Base-by-base conservation (phyloP, 2,797 vertebrate genomes). In the Dendrocincla fuliginosa region DNA sequence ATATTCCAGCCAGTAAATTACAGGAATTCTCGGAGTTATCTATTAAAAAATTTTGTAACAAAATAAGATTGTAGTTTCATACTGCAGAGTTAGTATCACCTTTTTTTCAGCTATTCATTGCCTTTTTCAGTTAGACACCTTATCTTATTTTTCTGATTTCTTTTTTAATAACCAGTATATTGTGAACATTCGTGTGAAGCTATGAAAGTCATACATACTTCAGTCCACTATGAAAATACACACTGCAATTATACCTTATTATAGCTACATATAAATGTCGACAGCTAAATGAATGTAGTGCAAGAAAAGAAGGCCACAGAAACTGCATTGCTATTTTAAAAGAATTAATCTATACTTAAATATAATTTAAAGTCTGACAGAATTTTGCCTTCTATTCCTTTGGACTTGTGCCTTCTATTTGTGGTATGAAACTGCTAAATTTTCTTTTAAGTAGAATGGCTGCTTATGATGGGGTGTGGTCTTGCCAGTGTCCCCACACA, bases 341-440 rank as follows among this genome's bases (percentile, higher is more conserved):
- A 80, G 1, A 77, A 95, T 87, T 87, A 81, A 71, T 83, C 79
- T 89, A 53, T 93, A 95, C 57, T 95, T 96, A 91, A 91, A 91
- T 20, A 59, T 79, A 91, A 94, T 95, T 96, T 92, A 63, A 93
- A 97, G 55, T 67, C 63, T 85, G 59, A 92, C 2, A 13, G 89
- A 88, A 30, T 74, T 81, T 69, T 52, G 65, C 53, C n/a, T 93
- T 95, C 61, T 91, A 63, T 83, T 85, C 65, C 92, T 64, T 89
- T 89, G 69, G 57, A 89, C 39, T 49, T 49, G 65, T 65, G 63
- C n/a, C 73, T 94, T 90, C 68, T 86, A 74, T 75, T 81, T 96
- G 57, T 88, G 87, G 79, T 65, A 87, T 50, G 84, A 85, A 78
- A 87, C 95, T 13, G 55, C 49, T 39, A 94, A 90, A 93, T 89